Base-by-base conservation (phyloP, 2,888 invertebrate genomes). In the Melanostoma mellinum region DNA sequence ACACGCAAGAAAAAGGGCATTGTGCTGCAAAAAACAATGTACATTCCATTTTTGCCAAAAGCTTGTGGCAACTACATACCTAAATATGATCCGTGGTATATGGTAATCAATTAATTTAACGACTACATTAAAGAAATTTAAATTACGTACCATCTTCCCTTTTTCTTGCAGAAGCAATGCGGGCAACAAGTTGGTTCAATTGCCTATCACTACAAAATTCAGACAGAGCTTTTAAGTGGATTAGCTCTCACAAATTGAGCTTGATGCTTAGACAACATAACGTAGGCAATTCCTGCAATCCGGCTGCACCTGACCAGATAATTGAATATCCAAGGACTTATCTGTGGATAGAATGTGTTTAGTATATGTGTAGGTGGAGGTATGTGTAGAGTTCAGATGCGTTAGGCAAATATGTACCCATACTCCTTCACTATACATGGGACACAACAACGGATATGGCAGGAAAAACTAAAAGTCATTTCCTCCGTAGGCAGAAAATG, bases 381-480 rank as follows among this genome's bases (percentile, higher is more conserved):
- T n/a, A 52, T 5, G 5, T 8, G 6, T 5, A 20, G 35, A 42
- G 6, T 0, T 5, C 10, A n/a, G 42, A 68, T 3, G 32, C 56
- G 32, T 32, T 30, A 58, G 5, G 6, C 32, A 46, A 38, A 44
- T 52, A 3, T 48, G 58, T n/a, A 42, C 32, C 35, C 36, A 36
- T 42, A 10, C 4, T 48, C 46, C 20, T 61, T 61, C 48, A 48
- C 36, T 32, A 0, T 32, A 0, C 9, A 4, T 10, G 20, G 6
- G 32, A 9, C 40, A 6, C 40, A 71, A 36, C 65, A 61, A 61
- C 67, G 75, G 55, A 74, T 44, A 71, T 55, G 61, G 55, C 55
- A 48, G 71, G 71, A 86, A 87, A 90, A 90, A 90, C 90, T 90
- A 90, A 90, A 90, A 89, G 88, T 90, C 88, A 90, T 90, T 90